Percentiles rank a stretch among this genome's conserved stretches.
phyloP scores from a whole-genome alignment of 2,888 invertebrate genomes.

The Smittia aterrima region DNA sequence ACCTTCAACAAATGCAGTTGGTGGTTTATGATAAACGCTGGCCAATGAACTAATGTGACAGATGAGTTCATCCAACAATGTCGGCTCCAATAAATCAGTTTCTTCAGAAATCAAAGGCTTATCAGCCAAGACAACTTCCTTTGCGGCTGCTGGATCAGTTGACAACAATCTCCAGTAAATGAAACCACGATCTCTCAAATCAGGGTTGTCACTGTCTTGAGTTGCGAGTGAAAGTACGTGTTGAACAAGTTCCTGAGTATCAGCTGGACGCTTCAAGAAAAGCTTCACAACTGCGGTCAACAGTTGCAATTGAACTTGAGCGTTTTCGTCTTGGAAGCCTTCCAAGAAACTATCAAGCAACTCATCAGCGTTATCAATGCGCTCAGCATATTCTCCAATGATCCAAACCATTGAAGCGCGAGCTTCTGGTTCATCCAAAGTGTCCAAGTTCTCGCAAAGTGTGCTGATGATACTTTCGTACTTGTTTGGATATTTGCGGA shows the following conservation, averaged over 20 bases:
- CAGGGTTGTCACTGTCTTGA: constrained; percentile 96
- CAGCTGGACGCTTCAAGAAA: constrained; percentile 95
- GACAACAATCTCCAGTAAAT: constrained; percentile 99
- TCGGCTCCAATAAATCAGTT: constrained; percentile 96
- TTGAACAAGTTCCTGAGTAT: constrained; percentile 97
- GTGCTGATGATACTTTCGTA: constrained; percentile 99
- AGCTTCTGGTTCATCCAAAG: constrained; percentile 97
- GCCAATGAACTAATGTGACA: constrained; percentile 98
- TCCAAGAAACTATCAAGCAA: constrained; percentile 96
- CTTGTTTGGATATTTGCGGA: constrained; percentile 97
- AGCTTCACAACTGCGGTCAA: constrained; percentile 98
- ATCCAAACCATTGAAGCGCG: constrained; percentile 97
- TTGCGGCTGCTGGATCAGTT: constrained; percentile 98
- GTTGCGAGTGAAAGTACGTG: constrained; percentile 88
- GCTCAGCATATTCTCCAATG: constrained; percentile 96
- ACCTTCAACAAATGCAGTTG: constrained; percentile 96
- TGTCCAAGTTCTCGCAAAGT: constrained; percentile 97
- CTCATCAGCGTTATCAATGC: constrained; percentile 99
- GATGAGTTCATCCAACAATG: constrained; percentile 93
- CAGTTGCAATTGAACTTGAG: constrained; percentile 93
- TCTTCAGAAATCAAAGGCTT: constrained; percentile 99
- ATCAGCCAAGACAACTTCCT: constrained; percentile 97
- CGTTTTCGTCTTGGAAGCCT: constrained; percentile 96
- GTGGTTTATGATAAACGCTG: constrained; percentile 98
- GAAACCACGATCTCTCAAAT: constrained; percentile 95